phyloP scores from a whole-genome alignment of 2,797 vertebrate genomes.

The Coregonus suidteri region DNA sequence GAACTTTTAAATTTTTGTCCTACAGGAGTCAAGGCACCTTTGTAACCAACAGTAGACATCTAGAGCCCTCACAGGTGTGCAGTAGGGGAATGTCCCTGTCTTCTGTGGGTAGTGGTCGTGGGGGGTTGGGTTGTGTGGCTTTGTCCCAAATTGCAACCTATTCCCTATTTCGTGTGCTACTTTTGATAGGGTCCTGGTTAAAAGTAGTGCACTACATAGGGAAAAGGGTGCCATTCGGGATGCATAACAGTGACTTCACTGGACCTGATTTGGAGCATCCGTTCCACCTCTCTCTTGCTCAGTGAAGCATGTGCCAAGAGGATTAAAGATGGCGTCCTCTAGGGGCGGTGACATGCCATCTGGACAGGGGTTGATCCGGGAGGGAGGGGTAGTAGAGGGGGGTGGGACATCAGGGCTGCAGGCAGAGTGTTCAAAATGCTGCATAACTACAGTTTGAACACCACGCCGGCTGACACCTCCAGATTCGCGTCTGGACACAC shows the following conservation, averaged over 20 bases:
- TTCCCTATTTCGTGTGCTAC: too few relatives aligned
- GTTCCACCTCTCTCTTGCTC: slow-evolving; percentile 65
- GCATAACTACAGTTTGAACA: too few relatives aligned
- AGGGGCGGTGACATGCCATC: slow-evolving; percentile 69
- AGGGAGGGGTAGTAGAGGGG: slow-evolving; percentile 43
- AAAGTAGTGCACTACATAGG: too few relatives aligned
- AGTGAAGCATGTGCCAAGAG: slow-evolving; percentile 66
- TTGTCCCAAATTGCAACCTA: too few relatives aligned
- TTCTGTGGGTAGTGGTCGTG: neutral
- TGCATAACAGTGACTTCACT: neutral
- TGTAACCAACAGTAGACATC: neutral
- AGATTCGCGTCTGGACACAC: too few relatives aligned
- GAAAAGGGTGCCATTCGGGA: neutral
- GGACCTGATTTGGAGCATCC: slow-evolving; percentile 62
- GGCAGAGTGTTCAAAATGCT: too few relatives aligned
- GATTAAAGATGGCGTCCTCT: slow-evolving; percentile 75
- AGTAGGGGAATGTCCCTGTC: neutral
- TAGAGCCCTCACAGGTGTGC: neutral
- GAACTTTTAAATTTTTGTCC: too few relatives aligned
- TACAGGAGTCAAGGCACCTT: too few relatives aligned
- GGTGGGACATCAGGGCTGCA: neutral
- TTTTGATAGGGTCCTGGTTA: too few relatives aligned
- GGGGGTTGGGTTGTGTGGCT: neutral
- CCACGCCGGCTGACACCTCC: too few relatives aligned
- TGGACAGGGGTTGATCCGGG: slow-evolving; percentile 72